Evolutionary conservation across 1,140 invertebrate species (phyloP), one percentile per base, ranked within the genome.

Genomic region (Drosophila kepulauana): DNA sequence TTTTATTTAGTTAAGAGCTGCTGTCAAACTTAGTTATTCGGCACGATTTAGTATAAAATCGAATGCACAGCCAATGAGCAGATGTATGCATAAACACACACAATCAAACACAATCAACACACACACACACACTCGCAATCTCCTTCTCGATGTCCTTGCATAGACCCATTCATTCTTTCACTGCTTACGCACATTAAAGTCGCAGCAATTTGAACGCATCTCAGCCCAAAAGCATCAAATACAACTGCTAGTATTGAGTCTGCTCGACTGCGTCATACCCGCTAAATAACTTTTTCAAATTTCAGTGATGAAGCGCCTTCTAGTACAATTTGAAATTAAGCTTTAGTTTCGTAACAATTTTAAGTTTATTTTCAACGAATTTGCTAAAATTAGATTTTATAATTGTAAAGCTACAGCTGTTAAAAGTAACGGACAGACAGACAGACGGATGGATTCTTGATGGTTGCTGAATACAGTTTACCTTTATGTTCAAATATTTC

Each of bases 21-120:
- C 70, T 68, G 70, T 74, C 71, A 82, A 78, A 88, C 52, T 78
- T 63, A 71, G 76, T 87, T 87, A 87, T 82, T 88, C 82, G 72
- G 56, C 82, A 45, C 67, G 78, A 81, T 78, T 86, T 75, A 66
- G 54, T 70, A 68, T 16, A 45, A 61, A 78, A 69, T 73, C 64
- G 52, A 87, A 73, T 79, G 70, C 65, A 72, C 6, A 43, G 59
- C 28, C 8, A 11, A 11, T 58, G 33, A 33, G 45, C 13, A 2
- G 13, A 5, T 6, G 5, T n/a, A 45, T 7, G 15, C 16, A 54
- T 35, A 20, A 3, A 61, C 46, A 1, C 38, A 46, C 33, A 33
- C 45, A 59, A 20, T 20, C 16, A 20, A 20, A 43, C 33, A 33
- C 45, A 59, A 20, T 25, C 20, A 25, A 25, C 4, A 30, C 8